Percentiles rank a stretch among this genome's conserved stretches.
Conservation (phyloP, 1,140 invertebrate genomes). For the Kradibia gibbosae region DNA sequence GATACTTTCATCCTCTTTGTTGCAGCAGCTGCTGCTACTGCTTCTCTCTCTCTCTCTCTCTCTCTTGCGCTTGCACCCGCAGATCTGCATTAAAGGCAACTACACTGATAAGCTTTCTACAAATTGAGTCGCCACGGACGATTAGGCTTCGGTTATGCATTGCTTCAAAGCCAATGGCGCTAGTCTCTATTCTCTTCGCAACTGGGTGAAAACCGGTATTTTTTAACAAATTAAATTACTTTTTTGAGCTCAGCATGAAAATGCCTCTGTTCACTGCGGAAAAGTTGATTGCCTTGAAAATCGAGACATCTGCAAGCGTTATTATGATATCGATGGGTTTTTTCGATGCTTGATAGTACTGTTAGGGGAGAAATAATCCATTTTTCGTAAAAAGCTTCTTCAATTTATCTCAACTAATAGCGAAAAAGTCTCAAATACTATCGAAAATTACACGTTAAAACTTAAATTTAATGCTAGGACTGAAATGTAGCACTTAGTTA, state of each 20-base stretch:
- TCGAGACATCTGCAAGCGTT: neutral
- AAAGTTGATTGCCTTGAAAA: neutral
- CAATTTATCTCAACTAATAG: too few species aligned
- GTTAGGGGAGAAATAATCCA: neutral
- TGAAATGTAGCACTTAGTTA: too few species aligned
- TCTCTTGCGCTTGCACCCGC: neutral
- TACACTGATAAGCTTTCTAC: neutral
- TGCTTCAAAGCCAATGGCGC: too few species aligned
- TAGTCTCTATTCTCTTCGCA: too few species aligned
- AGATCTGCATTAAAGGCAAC: neutral
- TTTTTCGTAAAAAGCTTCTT: neutral
- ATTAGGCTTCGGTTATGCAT: neutral
- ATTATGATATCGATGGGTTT: neutral
- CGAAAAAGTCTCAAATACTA: too few species aligned
- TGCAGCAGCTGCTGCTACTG: too few species aligned
- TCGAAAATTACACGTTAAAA: too few species aligned
- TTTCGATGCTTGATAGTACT: neutral
- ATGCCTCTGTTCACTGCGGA: neutral
- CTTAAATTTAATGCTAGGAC: too few species aligned
- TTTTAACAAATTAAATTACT: neutral
- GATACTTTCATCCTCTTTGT: neutral
- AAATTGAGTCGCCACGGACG: neutral
- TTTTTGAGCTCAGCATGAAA: neutral
- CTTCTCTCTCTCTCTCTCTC: neutral
- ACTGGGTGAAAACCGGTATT: neutral